Evolutionary conservation across 2,888 invertebrate species (phyloP).

Genomic region (Sphaerophoria rueppellii): DNA sequence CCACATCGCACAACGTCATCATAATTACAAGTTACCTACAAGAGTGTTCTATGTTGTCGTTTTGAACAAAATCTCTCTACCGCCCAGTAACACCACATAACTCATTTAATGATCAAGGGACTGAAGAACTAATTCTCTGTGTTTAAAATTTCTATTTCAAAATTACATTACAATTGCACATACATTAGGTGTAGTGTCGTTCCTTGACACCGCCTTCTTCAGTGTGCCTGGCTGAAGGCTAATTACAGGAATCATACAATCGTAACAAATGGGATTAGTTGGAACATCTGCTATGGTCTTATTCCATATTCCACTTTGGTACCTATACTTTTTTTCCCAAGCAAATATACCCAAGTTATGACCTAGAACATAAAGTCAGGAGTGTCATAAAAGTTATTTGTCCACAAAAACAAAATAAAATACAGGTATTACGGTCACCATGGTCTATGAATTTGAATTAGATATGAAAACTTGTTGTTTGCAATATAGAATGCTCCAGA

Average conservation of each 20-base stretch:
- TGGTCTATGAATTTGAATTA: constrained; percentile 60
- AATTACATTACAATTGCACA: constrained; percentile 35
- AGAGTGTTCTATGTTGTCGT: neutral
- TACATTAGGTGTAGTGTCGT: neutral
- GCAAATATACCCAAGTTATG: neutral
- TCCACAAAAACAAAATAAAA: constrained; percentile 7
- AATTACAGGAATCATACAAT: constrained; percentile 37
- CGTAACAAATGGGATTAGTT: constrained; percentile 36
- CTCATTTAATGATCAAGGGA: constrained; percentile 26
- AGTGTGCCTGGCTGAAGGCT: constrained; percentile 23
- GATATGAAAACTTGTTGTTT: constrained; percentile 21
- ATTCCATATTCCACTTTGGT: constrained; percentile 7
- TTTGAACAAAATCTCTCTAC: neutral
- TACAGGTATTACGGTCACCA: constrained; percentile 35
- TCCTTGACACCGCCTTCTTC: neutral
- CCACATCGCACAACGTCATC: neutral
- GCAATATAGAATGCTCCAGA: constrained; percentile 29
- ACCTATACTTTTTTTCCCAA: neutral
- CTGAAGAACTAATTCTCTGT: constrained; percentile 10
- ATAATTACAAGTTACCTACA: constrained; percentile 2
- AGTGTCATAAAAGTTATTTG: constrained; percentile 35
- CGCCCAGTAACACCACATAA: constrained; percentile 8
- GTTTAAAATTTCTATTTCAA: constrained; percentile 17
- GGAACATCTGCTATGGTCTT: constrained; percentile 17
- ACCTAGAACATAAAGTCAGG: neutral